A percentile compares a stretch with the other conserved stretches of the same genome.
These are phyloP conservation scores for Drosophila auraria DNA, from an alignment of 1,140 invertebrate genomes.

Conservation along the genomic window DNA sequence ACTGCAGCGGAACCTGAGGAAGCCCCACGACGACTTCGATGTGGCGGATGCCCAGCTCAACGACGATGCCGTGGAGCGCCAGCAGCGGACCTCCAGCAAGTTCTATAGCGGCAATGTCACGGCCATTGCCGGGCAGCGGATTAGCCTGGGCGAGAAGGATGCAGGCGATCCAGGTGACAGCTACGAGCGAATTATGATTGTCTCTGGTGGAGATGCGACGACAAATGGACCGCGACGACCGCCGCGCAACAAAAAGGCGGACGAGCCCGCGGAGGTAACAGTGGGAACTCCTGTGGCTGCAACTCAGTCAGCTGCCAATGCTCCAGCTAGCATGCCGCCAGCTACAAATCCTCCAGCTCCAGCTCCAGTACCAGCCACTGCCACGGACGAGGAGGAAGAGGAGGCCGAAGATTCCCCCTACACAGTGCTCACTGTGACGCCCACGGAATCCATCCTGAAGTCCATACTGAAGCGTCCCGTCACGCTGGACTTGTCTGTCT, in stretches of 20 bases:
- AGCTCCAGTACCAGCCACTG: neutral
- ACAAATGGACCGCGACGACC: constrained; percentile 74
- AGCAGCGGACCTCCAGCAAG: constrained; percentile 27
- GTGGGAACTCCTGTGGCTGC: constrained; percentile 8
- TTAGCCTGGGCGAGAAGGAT: constrained; percentile 85
- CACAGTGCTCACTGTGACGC: constrained; percentile 69
- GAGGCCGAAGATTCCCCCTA: constrained; percentile 27
- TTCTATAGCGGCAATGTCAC: constrained; percentile 86
- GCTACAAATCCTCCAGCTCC: neutral
- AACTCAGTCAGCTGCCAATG: constrained; percentile 1
- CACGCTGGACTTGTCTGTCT: constrained; percentile 55
- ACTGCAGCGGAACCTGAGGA: constrained; percentile 34
- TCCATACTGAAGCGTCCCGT: constrained; percentile 90
- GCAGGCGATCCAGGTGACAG: constrained; percentile 57
- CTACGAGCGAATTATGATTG: constrained; percentile 63
- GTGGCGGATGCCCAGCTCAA: constrained; percentile 75
- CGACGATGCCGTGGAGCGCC: constrained; percentile 53
- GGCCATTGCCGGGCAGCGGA: constrained; percentile 87
- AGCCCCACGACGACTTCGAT: constrained; percentile 69
- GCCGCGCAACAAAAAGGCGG: constrained; percentile 75
- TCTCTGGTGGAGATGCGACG: constrained; percentile 21
- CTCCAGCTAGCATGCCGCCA: neutral
- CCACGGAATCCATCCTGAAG: constrained; percentile 86
- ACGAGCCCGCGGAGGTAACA: constrained; percentile 35
- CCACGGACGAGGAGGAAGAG: constrained; percentile 12